Conservation (phyloP, 2,888 invertebrate species). For the Thymelicus lineola region DNA sequence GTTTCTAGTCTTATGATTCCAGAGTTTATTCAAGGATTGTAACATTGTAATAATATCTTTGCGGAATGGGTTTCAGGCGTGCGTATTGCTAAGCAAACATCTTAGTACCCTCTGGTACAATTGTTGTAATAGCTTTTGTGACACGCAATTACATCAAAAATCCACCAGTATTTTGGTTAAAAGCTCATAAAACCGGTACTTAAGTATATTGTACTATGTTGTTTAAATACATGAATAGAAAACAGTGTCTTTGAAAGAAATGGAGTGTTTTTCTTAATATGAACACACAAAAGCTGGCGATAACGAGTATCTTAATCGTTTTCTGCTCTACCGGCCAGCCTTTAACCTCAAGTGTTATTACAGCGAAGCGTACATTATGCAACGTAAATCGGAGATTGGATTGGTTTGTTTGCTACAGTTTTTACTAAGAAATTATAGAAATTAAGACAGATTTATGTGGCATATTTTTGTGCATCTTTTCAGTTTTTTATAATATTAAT, state of each 20-base stretch:
- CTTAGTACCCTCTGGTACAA: constrained; percentile 2
- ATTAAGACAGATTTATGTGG: too few species aligned
- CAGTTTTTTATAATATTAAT: too few species aligned
- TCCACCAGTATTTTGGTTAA: too few species aligned
- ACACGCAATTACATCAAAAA: not conserved
- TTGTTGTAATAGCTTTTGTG: not conserved
- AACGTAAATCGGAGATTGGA: constrained; percentile 7
- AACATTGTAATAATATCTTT: constrained; percentile 6
- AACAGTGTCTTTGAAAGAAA: constrained; percentile 30
- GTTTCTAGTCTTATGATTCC: not conserved
- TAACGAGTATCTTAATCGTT: constrained; percentile 43
- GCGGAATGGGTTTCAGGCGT: constrained; percentile 1
- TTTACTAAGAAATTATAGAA: not conserved
- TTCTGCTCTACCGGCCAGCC: constrained; percentile 35
- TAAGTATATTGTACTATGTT: not conserved
- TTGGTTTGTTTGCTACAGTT: not conserved
- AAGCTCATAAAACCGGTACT: too few species aligned
- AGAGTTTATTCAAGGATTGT: not conserved
- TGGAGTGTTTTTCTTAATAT: constrained; percentile 36
- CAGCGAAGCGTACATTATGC: constrained; percentile 11
- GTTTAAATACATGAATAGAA: constrained; percentile 32
- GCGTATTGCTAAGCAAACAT: constrained; percentile 19
- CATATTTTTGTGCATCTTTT: too few species aligned
- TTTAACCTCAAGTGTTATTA: constrained; percentile 38
- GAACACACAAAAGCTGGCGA: constrained; percentile 37